phyloP scores from a whole-genome alignment of 2,113 vertebrate genomes.

The Serilophus lunatus region DNA sequence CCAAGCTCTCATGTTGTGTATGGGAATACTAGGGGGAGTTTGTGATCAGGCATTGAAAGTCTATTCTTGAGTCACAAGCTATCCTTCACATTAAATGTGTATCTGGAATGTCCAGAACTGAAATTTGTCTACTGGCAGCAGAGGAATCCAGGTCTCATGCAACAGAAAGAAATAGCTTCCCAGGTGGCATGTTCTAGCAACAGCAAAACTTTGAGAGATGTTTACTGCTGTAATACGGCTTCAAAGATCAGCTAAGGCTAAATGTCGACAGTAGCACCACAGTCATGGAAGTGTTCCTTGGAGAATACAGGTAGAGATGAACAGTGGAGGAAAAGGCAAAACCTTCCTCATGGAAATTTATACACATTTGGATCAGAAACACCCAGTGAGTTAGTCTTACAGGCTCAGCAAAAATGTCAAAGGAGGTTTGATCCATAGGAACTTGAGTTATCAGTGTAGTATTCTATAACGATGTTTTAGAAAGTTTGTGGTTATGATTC shows the following conservation, averaged over 20 bases:
- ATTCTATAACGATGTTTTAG: not conserved
- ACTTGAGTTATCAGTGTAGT: not conserved
- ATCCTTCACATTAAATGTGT: fast-evolving
- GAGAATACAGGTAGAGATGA: not conserved
- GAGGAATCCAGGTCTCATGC: not conserved
- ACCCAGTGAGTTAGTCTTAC: not conserved
- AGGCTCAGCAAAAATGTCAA: not conserved
- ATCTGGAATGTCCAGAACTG: not conserved
- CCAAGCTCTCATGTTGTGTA: fast-evolving
- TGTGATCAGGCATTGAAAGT: not conserved
- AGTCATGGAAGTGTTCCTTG: not conserved
- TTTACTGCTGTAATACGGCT: not conserved
- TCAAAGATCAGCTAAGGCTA: not conserved
- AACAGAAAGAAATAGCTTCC: not conserved
- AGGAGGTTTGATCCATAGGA: not conserved
- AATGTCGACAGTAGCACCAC: not conserved
- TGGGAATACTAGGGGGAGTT: not conserved
- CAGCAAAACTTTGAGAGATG: not conserved
- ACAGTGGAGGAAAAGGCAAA: not conserved
- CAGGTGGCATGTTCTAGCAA: not conserved
- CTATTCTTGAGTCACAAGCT: not conserved
- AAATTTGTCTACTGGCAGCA: not conserved
- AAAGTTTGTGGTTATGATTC: not conserved
- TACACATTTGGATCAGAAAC: not conserved
- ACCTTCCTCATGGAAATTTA: not conserved